These are phyloP conservation scores for Maccullochella peelii DNA, from an alignment of 2,113 vertebrate species.

Conservation along the genomic window DNA sequence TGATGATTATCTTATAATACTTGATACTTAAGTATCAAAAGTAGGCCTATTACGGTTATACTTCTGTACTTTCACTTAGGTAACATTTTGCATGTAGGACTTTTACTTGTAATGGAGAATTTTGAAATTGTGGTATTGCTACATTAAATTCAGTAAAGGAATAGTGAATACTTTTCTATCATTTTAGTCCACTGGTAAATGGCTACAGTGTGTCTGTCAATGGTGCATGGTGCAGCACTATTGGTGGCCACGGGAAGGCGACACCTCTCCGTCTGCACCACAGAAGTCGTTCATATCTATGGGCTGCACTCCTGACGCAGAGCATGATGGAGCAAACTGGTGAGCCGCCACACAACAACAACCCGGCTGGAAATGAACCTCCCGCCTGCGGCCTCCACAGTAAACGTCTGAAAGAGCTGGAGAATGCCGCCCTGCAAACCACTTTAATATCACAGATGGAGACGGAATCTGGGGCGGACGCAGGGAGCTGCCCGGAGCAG, in stretches of 20 bases:
- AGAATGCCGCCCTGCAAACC: constrained; percentile 82
- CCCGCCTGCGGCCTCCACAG: constrained; percentile 65
- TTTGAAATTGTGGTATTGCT: neutral
- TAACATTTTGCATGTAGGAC: neutral
- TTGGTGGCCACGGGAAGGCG: constrained; percentile 46
- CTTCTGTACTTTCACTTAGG: neutral
- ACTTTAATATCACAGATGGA: constrained; percentile 79
- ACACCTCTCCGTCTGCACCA: constrained; percentile 9
- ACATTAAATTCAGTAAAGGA: neutral
- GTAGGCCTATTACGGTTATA: neutral
- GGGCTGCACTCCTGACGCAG: constrained; percentile 56
- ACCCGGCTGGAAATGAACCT: constrained; percentile 58
- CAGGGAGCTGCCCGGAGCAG: constrained; percentile 54
- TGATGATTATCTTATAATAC: neutral
- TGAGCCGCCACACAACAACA: constrained; percentile 60
- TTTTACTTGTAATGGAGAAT: neutral
- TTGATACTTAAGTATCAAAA: neutral
- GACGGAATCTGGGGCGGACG: constrained; percentile 56
- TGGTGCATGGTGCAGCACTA: constrained; percentile 14
- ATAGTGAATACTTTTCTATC: neutral
- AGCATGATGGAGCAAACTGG: constrained; percentile 79
- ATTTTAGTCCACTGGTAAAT: neutral
- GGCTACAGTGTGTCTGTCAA: neutral
- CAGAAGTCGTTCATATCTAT: neutral
- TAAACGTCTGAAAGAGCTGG: constrained; percentile 81